phyloP scores from a whole-genome alignment of 2,797 vertebrate species.

The Sylvia borin region DNA sequence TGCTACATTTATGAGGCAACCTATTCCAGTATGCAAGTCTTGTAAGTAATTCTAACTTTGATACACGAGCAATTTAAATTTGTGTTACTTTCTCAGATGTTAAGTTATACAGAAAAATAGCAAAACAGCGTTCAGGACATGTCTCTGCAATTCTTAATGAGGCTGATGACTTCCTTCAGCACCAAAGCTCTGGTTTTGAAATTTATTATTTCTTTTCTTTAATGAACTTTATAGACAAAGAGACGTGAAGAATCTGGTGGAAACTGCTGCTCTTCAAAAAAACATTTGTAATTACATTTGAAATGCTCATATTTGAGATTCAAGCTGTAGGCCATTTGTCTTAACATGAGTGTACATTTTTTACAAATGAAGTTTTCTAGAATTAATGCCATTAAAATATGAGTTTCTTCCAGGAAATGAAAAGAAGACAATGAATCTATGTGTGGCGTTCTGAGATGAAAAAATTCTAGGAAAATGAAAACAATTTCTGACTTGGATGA shows the following conservation, averaged over 20 bases:
- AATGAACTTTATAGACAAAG: constrained; percentile 19
- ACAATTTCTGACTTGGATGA: neutral
- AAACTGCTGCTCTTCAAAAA: constrained; percentile 5
- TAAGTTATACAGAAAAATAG: constrained; percentile 27
- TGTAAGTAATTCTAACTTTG: neutral
- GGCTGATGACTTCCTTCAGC: constrained; percentile 1
- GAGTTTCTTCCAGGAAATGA: constrained; percentile 5
- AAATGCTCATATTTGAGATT: constrained; percentile 30
- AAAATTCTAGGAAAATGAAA: neutral
- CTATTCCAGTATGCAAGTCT: neutral
- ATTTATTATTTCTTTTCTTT: neutral
- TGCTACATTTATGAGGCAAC: neutral
- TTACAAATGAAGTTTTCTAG: constrained; percentile 51
- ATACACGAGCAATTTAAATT: constrained; percentile 23
- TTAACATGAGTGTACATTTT: neutral
- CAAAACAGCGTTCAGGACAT: constrained; percentile 20
- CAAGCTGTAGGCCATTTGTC: constrained; percentile 48
- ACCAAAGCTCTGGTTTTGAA: neutral
- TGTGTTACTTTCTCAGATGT: neutral
- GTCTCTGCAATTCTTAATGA: constrained; percentile 8
- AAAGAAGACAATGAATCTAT: neutral
- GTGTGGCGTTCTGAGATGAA: neutral
- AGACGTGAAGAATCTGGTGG: constrained; percentile 12
- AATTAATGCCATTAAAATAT: constrained; percentile 45
- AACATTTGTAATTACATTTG: constrained; percentile 36